Percentiles rank a stretch among this genome's conserved stretches.
These are phyloP conservation scores for Ailuropoda melanoleuca DNA, from an alignment of 2,113 vertebrate species.

Conservation along the genomic window DNA sequence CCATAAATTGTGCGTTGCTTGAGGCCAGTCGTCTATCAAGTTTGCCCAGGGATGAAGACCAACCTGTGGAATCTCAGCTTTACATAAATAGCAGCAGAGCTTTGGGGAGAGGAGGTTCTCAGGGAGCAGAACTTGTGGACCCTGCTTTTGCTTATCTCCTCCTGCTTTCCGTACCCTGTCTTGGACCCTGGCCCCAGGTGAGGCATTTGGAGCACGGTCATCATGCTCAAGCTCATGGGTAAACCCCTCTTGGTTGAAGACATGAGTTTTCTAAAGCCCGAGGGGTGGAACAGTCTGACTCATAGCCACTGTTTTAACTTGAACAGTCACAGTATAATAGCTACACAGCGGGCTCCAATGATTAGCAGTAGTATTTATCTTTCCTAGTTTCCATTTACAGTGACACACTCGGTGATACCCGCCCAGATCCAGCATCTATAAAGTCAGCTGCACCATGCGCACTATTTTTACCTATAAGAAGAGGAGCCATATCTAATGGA, in stretches of 20 bases:
- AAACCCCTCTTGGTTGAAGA: slow-evolving; percentile 38
- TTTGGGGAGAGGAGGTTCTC: slow-evolving; percentile 53
- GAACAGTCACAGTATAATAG: slow-evolving; percentile 48
- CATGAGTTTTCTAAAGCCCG: slow-evolving; percentile 50
- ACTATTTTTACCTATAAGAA: slow-evolving; percentile 43
- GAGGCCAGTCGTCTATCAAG: slow-evolving; percentile 78
- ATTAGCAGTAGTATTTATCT: slow-evolving; percentile 66
- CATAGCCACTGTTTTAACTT: slow-evolving; percentile 58
- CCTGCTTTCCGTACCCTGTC: slow-evolving; percentile 25
- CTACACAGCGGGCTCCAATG: slow-evolving; percentile 42
- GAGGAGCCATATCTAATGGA: slow-evolving; percentile 11
- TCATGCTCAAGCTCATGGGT: neutral
- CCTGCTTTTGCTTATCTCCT: neutral
- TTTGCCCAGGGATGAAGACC: slow-evolving; percentile 63
- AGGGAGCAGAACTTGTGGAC: slow-evolving; percentile 8
- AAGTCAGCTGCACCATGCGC: neutral
- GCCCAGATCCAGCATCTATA: slow-evolving; percentile 8
- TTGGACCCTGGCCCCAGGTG: slow-evolving; percentile 40
- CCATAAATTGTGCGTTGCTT: slow-evolving; percentile 79
- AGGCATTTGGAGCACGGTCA: neutral
- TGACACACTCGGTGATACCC: slow-evolving; percentile 6
- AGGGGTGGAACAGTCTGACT: slow-evolving; percentile 57
- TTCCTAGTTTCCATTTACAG: slow-evolving; percentile 55
- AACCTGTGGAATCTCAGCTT: slow-evolving; percentile 63
- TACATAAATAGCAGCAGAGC: slow-evolving; percentile 66